Evolutionary conservation across 23 tunicate species (phyloP).

Genomic region (Styela plicata): DNA sequence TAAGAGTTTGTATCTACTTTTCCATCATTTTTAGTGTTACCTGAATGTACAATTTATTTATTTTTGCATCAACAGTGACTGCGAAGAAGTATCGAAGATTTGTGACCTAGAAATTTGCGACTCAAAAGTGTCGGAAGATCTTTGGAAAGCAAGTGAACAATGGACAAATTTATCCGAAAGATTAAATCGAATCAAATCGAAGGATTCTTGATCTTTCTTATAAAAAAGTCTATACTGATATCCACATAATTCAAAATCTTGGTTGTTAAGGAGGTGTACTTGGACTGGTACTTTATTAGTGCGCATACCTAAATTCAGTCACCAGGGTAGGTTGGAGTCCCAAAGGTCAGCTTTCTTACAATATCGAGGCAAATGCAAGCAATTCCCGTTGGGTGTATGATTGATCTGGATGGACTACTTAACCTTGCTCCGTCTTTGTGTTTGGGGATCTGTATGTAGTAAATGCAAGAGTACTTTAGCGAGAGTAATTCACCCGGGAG

Average conservation of each 20-base stretch:
- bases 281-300: not conserved
- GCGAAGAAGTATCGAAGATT: slow-evolving; percentile 35
- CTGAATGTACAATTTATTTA: not conserved
- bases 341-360: not conserved
- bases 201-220: not conserved
- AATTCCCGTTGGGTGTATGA: too few relatives aligned
- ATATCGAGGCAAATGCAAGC: too few relatives aligned
- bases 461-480: too few relatives aligned
- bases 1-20: not conserved
- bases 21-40: not conserved
- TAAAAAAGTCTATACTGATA: not conserved
- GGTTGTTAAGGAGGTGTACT: not conserved
- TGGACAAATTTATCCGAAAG: slow-evolving; percentile 52
- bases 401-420: too few relatives aligned
- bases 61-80: slow-evolving; percentile 46
- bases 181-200: not conserved
- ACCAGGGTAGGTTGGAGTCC: not conserved
- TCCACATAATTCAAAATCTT: not conserved
- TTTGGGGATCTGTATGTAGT: too few relatives aligned
- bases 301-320: not conserved
- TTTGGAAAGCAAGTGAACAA: slow-evolving; percentile 65
- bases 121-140: slow-evolving; percentile 31
- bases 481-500: too few relatives aligned
- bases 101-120: slow-evolving; percentile 45
- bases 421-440: too few relatives aligned